Base-by-base conservation (phyloP, 2,797 vertebrate species). In the Avahi laniger region DNA sequence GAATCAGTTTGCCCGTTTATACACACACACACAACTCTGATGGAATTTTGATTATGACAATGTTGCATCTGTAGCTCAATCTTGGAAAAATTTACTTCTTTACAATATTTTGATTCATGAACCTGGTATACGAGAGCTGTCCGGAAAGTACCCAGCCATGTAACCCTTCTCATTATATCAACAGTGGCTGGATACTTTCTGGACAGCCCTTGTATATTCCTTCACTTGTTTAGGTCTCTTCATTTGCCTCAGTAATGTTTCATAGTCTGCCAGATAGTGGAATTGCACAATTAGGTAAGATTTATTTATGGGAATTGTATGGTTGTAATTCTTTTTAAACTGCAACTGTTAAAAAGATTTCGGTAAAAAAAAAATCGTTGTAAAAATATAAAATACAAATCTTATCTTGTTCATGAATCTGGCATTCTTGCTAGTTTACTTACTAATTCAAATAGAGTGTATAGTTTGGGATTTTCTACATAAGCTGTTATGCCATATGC, bases 341-440 rank as follows among this genome's bases (percentile, higher is more conserved):
- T 67, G 8, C 70, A 93, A 52, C 61, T 63, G n/a, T 52, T 89
- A n/a, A 72, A 93, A 88, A 67, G 22, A 59, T 81, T 89, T 94
- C 30, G n/a, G 35, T 61, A 48, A 73, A 88, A 93, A 72, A 91
- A 89, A 92, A 69, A 86, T 33, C 50, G 10, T 81, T 91, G 38
- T 46, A 73, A 50, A 57, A 67, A 70, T 28, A 54, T 33, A 88
- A 91, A 78, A 85, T 69, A 76, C 4, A 82, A 95, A 59, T 85
- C 38, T 95, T 54, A 48, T 65, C 22, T 78, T 57, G 48, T 54
- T 65, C 6, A 22, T 57, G 35, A 80, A 65, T 61, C 22, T 20
- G 72, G 15, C 4, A 46, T 79, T 93, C 38, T 82, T 91, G 24
- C 2, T 73, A 20, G 50, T 79, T 78, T 76, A 67, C 20, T 93